Evolutionary conservation across 2,888 invertebrate genomes (phyloP).

Genomic region (Ormyrus pomaceus): DNA sequence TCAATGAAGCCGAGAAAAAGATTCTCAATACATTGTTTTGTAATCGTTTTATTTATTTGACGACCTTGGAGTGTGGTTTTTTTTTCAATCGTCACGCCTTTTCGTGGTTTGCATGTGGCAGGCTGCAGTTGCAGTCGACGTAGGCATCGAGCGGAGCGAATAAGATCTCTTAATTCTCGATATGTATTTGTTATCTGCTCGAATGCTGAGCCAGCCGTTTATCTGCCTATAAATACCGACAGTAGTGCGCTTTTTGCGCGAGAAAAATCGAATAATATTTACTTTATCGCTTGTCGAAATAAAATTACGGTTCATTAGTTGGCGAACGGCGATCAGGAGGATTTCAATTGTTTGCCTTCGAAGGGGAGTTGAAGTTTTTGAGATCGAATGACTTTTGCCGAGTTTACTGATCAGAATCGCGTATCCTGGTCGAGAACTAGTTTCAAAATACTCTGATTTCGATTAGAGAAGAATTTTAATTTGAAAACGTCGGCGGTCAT

Average conservation of each 20-base stretch:
- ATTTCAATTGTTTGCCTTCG: too few species aligned
- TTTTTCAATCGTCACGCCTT: neutral
- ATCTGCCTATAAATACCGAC: slow-evolving; percentile 10
- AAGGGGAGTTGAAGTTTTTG: neutral
- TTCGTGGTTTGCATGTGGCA: neutral
- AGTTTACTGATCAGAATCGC: too few species aligned
- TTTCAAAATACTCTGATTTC: too few species aligned
- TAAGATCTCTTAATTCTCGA: slow-evolving; percentile 10
- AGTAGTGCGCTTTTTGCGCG: too few species aligned
- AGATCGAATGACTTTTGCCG: neutral
- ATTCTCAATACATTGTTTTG: slow-evolving; percentile 8
- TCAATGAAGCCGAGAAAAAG: neutral
- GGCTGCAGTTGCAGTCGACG: slow-evolving; percentile 8
- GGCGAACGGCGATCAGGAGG: too few species aligned
- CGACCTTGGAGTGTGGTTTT: slow-evolving; percentile 6
- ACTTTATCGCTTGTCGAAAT: too few species aligned
- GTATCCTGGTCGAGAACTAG: too few species aligned
- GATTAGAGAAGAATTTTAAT: too few species aligned
- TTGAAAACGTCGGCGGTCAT: too few species aligned
- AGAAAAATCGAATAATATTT: too few species aligned
- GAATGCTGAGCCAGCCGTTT: neutral
- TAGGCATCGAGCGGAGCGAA: neutral
- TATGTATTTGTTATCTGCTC: slow-evolving; percentile 2
- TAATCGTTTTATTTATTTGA: slow-evolving; percentile 17
- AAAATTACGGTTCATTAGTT: too few species aligned